Base-by-base conservation (phyloP, 2,888 invertebrate genomes). In the Gymnoscelis rufifasciata region DNA sequence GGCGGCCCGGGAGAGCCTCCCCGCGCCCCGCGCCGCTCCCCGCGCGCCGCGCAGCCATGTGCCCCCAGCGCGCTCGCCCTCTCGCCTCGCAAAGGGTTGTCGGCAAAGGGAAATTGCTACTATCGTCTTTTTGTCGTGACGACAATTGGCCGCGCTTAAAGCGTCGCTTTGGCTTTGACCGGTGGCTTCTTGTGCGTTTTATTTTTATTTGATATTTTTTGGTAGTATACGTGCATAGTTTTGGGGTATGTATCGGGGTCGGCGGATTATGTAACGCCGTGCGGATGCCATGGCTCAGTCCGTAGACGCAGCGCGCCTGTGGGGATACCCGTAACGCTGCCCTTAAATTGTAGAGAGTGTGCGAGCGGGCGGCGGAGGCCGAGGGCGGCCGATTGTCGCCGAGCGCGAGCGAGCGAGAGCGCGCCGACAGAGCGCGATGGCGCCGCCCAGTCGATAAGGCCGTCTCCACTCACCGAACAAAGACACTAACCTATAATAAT, bases 371-470 rank as follows among this genome's bases (percentile, higher is more conserved):
- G 78, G 71, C 62, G 67, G 60, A 56, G 48, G 57, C 71, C 84
- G 86, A 81, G 59, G 51, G 47, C 33, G 43, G 47, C 63, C 87
- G 87, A 83, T 63, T 58, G 57, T 36, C 46, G 53, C 52, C 59
- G 62, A 56, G 59, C 61, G 63, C 43, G 60, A 59, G 57, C 64
- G 60, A 56, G 61, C 62, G 63, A 52, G 60, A 60, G 56, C 62
- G 76, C 60, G 67, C 56, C 74, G 82, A 83, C 62, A 73, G 71
- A 71, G 72, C 69, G 68, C 78, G 72, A 76, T 70, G 84, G 83
- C 81, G 83, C 87, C 87, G 87, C 89, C 88, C 84, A 88, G 88
- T 89, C 89, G 88, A 88, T 89, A 89, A 83, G 87, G 83, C 82
- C 76, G 80, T 82, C 84, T 86, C 84, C 74, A 78, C 80, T 76